Evolutionary conservation across 1,140 invertebrate species (phyloP).

Genomic region (Eufriesea mexicana): DNA sequence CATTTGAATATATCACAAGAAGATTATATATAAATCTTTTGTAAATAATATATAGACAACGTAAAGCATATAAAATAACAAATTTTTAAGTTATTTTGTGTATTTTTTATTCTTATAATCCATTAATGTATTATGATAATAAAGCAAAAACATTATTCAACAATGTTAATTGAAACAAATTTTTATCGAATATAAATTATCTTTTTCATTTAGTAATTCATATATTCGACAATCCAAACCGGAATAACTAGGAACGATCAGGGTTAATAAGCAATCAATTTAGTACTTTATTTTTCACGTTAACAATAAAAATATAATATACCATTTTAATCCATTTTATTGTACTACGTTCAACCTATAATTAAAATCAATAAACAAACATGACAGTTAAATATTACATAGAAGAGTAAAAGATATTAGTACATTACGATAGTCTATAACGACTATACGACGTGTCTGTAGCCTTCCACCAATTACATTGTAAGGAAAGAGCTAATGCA

Average conservation of each 20-base stretch:
- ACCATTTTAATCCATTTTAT: background rate
- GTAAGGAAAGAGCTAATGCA: background rate
- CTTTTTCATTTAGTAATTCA: background rate
- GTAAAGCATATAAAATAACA: background rate
- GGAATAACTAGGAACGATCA: too few relatives aligned
- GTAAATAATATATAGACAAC: background rate
- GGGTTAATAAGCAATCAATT: too few relatives aligned
- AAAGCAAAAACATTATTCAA: background rate
- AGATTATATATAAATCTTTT: too few relatives aligned
- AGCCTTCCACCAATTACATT: constrained; percentile 5
- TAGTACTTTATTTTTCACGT: too few relatives aligned
- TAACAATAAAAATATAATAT: background rate
- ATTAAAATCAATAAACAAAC: background rate
- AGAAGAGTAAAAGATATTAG: background rate
- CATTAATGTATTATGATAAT: background rate
- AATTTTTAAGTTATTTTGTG: background rate
- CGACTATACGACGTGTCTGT: constrained; percentile 4
- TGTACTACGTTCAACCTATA: background rate
- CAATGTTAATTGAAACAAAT: background rate
- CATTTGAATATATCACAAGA: too few relatives aligned
- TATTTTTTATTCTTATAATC: background rate
- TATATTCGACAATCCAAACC: background rate
- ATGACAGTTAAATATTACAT: too few relatives aligned
- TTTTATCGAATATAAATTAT: background rate
- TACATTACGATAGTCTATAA: background rate